A percentile compares a stretch with the other conserved stretches of the same genome.
phyloP scores from a whole-genome alignment of 2,888 invertebrate species.

The Hirudinaria manillensis region DNA sequence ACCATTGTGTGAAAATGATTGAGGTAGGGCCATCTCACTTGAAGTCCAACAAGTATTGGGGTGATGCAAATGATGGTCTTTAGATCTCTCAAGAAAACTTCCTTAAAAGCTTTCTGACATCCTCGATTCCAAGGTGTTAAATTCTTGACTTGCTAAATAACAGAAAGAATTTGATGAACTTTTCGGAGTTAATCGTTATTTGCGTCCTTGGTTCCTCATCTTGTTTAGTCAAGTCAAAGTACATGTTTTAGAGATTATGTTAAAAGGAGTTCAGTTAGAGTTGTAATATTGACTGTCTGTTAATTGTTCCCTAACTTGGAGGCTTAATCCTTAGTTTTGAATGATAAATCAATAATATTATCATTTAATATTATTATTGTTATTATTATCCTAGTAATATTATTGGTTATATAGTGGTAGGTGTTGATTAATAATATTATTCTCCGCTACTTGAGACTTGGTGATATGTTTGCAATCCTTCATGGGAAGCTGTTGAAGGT shows the following conservation, averaged over 20 bases:
- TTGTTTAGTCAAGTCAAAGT: too few species aligned
- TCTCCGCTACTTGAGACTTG: not conserved
- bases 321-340: not conserved
- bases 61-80: not conserved
- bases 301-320: not conserved
- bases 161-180: too few species aligned
- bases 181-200: too few species aligned
- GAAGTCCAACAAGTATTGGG: not conserved
- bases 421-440: too few species aligned
- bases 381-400: not conserved
- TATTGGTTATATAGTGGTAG: constrained; percentile 1
- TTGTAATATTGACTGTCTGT: too few species aligned
- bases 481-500: not conserved
- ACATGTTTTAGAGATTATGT: too few species aligned
- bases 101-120: not conserved
- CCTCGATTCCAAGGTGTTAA: not conserved
- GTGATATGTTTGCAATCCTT: not conserved
- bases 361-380: too few species aligned
- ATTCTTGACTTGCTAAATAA: not conserved
- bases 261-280: too few species aligned
- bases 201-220: too few species aligned
- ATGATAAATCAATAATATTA: too few species aligned
- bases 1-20: not conserved
- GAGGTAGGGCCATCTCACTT: not conserved
- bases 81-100: not conserved